Conservation (phyloP, 2,888 invertebrate species). For the Drosophila picticornis region DNA sequence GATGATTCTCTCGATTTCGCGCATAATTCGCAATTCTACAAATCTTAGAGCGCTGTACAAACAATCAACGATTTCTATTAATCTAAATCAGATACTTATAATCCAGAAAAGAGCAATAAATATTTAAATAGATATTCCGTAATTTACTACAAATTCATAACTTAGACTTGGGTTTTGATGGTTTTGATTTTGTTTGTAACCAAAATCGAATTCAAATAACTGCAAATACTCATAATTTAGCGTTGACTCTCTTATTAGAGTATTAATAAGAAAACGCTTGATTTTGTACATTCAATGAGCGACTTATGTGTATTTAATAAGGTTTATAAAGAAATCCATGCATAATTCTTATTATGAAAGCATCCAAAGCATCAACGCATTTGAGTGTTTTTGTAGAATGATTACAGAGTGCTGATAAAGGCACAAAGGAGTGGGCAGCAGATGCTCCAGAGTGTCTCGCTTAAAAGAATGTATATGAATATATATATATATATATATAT, state of each 20-base stretch:
- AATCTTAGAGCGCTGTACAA: background rate
- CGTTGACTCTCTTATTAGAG: constrained; percentile 36
- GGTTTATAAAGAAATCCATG: constrained; percentile 2
- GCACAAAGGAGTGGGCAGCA: constrained; percentile 44
- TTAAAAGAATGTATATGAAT: background rate
- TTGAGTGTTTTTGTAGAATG: constrained; percentile 17
- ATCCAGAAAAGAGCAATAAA: background rate
- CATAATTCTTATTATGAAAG: constrained; percentile 9
- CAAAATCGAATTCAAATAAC: constrained; percentile 26
- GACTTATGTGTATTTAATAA: background rate
- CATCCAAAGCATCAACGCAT: constrained; percentile 4
- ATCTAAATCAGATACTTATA: background rate
- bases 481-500: background rate
- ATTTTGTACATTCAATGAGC: constrained; percentile 8
- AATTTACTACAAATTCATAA: background rate
- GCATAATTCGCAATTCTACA: background rate
- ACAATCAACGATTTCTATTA: background rate
- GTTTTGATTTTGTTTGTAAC: constrained; percentile 5
- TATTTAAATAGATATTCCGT: background rate
- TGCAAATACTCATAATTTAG: constrained; percentile 26
- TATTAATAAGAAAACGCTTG: constrained; percentile 35
- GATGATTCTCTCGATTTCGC: background rate
- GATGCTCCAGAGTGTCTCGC: constrained; percentile 21
- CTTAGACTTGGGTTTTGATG: background rate
- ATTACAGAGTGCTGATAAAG: constrained; percentile 53